Conservation (phyloP, 2,888 invertebrate genomes). For the Gastrophysa polygoni region DNA sequence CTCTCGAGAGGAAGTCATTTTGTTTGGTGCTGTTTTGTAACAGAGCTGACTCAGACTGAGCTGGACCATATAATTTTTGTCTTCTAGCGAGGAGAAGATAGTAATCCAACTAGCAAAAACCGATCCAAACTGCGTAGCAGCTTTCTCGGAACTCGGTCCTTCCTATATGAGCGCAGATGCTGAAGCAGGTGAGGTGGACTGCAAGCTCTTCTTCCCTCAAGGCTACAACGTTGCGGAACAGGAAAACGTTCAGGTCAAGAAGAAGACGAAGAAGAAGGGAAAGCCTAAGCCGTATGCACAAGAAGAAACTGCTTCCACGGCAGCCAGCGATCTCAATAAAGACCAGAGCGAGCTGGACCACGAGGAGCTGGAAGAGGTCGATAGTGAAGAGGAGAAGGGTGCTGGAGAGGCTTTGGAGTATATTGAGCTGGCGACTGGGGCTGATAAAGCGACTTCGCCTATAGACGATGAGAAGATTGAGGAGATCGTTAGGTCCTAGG, state of each 20-base stretch:
- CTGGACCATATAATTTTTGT: too few species aligned
- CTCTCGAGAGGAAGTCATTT: too few species aligned
- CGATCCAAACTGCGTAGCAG: conserved; percentile 67
- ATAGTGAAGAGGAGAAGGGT: conserved; percentile 42
- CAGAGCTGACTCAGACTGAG: too few species aligned
- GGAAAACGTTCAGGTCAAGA: conserved; percentile 58
- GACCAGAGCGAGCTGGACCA: conserved; percentile 33
- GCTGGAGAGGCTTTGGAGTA: conserved; percentile 37
- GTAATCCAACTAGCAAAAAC: conserved; percentile 71
- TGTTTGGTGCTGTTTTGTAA: too few species aligned
- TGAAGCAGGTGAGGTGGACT: conserved; percentile 68
- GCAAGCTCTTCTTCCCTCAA: conserved; percentile 71
- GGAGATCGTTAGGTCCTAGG: neutral
- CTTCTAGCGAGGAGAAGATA: conserved; percentile 68
- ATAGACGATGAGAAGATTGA: conserved; percentile 19
- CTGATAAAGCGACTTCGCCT: conserved; percentile 64
- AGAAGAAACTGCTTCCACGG: conserved; percentile 32
- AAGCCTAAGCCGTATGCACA: conserved; percentile 31
- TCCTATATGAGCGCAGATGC: conserved; percentile 72
- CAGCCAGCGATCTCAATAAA: conserved; percentile 29
- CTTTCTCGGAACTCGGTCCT: conserved; percentile 69
- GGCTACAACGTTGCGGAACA: conserved; percentile 65
- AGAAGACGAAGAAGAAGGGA: conserved; percentile 61
- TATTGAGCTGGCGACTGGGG: conserved; percentile 34
- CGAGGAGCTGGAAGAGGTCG: conserved; percentile 35